Evolutionary conservation across 2,888 invertebrate species (phyloP), one percentile per base, ranked within the genome.

Genomic region (Sminthurinus aureus): DNA sequence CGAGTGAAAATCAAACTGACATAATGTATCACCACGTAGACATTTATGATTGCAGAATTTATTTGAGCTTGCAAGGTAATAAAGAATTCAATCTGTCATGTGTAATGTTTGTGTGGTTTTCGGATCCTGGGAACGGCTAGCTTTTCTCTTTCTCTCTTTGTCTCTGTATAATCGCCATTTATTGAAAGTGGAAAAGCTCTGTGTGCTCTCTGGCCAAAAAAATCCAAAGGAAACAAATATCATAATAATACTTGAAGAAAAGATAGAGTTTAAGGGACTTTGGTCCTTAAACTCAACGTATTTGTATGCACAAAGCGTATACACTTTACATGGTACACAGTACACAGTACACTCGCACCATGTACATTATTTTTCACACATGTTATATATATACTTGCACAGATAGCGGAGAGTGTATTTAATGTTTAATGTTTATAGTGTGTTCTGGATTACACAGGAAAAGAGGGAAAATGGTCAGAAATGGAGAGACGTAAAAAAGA

Each of bases 1-100:
- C 22, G 67, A 26, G 50, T 76, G 69, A 66, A 67, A 82, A 77
- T 75, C 82, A 82, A 82, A 71, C 80, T 82, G 82, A 82, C 80
- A 71, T 80, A 76, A 77, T 82, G 82, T 77, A 79, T 67, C 83
- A 83, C 78, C 78, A 67, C 77, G 67, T 79, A 79, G 83, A 83
- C 83, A 78, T 83, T 83, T 83, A 83, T 71, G 52, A 79, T 79
- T 83, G 83, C 73, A 79, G 76, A 77, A 82, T 74, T 78, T 52
- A 78, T 50, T 79, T 73, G 52, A 78, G 58, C 58, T 69, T 73
- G 74, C 51, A 76, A 83, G 71, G 78, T 77, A 78, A 83, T 83
- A 83, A 83, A 83, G 78, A 83, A 78, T 78, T 69, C 78, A 79
- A 78, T 83, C 76, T 76, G 78, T 83, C 79, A 79, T 83, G 78